Base-by-base conservation (phyloP, 2,113 vertebrate genomes). In the Puma concolor region DNA sequence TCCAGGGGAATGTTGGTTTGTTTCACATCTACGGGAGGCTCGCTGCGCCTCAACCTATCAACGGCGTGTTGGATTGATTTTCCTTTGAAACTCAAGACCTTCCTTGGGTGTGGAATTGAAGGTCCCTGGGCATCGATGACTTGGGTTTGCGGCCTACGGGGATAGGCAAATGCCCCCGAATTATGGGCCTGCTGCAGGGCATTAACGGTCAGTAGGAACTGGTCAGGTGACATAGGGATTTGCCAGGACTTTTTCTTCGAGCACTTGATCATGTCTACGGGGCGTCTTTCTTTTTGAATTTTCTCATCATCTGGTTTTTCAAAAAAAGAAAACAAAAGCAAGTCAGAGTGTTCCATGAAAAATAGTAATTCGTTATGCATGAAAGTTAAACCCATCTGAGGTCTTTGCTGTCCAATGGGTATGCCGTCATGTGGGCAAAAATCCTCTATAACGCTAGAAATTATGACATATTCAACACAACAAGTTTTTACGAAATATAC, bases 151-250 rank as follows among this genome's bases (percentile, higher is more conserved):
- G 89, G n/a, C 77, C 98, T 98, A 21, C 71, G 74, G 14, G 98
- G 98, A 85, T 97, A 91, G 72, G 98, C 94, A 74, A 63, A 92
- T 0, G 74, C 44, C 31, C 98, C 98, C 0, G 15, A 52, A 80
- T 64, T 72, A 64, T 82, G 94, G 31, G 88, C 38, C 12, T 95
- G 98, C 88, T 99, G 99, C 72, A 99, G 86, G 2, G 87, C 84
- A 3, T 96, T 96, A n/a, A 99, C 41, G 0, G 97, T 98, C n/a
- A 99, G 95, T 4, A 99, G 98, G 57, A 99, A 89, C 94, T 82
- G 98, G 74, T 99, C 97, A 0, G 97, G 94, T 0, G 98, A 98
- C 90, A 98, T 74, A 0, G 97, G 93, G 4, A 72, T 94, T 33
- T 98, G 88, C 4, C 94, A 94, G 1, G 88, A 96, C 79, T 97